Conservation (phyloP, 2,797 vertebrate genomes). For the Tarsius wallacei region DNA sequence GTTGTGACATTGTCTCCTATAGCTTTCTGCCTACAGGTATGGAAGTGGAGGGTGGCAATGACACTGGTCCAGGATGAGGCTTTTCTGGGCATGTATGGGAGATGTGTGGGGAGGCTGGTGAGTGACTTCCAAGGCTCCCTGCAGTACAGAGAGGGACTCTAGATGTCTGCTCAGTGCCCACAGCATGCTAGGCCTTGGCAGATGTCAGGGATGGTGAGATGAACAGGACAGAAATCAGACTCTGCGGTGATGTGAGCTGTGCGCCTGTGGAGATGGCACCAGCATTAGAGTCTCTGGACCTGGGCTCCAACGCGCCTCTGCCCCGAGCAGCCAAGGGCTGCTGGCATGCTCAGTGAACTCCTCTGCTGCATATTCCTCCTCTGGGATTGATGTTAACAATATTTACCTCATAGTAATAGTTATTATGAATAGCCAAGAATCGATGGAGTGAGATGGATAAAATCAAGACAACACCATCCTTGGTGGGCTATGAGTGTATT, state of each 20-base stretch:
- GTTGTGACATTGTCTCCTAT: neutral
- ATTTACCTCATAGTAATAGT: neutral
- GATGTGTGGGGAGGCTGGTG: too few species aligned
- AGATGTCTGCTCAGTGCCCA: neutral
- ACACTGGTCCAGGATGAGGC: neutral
- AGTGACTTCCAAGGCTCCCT: too few species aligned
- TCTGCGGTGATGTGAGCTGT: accelerated
- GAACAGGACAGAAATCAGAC: neutral
- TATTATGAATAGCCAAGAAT: neutral
- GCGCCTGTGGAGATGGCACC: neutral
- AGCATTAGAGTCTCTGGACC: too few species aligned
- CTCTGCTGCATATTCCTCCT: neutral
- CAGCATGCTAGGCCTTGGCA: too few species aligned
- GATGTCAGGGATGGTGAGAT: too few species aligned
- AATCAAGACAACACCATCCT: neutral
- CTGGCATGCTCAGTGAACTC: neutral
- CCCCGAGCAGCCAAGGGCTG: neutral
- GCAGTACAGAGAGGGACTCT: too few species aligned
- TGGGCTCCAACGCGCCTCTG: neutral
- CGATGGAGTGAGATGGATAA: neutral
- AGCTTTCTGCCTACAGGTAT: neutral
- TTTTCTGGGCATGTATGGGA: neutral
- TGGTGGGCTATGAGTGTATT: neutral
- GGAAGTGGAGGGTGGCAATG: neutral
- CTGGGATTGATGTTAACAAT: neutral